Evolutionary conservation across 2,888 invertebrate genomes (phyloP), one percentile per base, ranked within the genome.

Genomic region (Sycophila texana): DNA sequence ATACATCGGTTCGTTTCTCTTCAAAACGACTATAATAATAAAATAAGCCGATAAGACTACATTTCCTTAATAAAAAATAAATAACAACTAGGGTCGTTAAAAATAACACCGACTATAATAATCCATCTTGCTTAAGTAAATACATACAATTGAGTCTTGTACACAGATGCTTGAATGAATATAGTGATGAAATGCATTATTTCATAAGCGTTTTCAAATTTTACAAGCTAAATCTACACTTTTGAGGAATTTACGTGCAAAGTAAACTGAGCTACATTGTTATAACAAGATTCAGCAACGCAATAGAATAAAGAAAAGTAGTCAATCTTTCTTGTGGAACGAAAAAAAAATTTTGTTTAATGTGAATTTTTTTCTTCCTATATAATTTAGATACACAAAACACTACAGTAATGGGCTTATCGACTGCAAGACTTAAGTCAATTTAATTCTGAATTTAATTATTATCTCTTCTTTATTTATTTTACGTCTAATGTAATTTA

Each of bases 401-500:
- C 18, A 14, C 20, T 74, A 18, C 47, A 47, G 55, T 13, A 47
- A 53, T 20, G 53, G 26, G 1, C 14, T 77, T 47, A 26, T 53
- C 7, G 39, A 20, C 16, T 61, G 13, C 22, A 55, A 60, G 65
- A 71, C 22, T 58, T 63, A 53, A 20, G 53, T 63, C 47, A 66
- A 4, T 68, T n/a, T 71, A 20, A 60, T 74, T 71, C 67, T 47
- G n/a, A 57, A 67, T 55, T 80, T 73, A 74, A 74, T 74, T 77
- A 65, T 57, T 51, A 63, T 47, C 7, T 63, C 47, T 26, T 68
- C 26, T 71, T 73, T 47, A 22, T 65, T 79, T 70, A 22, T 47
- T 65, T 79, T 70, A 22, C 22, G 47, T 60, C 66, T 79, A 75
- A 18, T 22, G 22, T 73, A 55, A 80, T 80, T 75, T 75, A 70